Evolutionary conservation across 2,797 vertebrate species (phyloP), one percentile per base, ranked within the genome.

Genomic region (Manis javanica): DNA sequence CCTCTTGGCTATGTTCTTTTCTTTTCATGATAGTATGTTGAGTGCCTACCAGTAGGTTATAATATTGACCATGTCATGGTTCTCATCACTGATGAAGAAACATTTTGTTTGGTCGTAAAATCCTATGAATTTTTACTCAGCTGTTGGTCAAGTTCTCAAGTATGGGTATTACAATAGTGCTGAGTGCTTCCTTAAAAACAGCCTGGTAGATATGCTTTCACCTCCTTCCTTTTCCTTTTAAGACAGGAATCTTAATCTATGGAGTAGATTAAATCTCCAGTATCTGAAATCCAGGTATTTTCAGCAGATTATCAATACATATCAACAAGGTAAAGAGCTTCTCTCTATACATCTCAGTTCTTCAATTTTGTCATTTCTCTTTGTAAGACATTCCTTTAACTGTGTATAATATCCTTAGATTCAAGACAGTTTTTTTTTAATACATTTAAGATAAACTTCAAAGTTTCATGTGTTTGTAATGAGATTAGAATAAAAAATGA

Each of bases 401-500:
- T 19, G 0, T 51, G 2, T 59, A 18, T 46, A 78, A 46, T 16
- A 72, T 1, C 78, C 51, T 81, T 14, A 55, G 1, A 42, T 78
- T 71, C 91, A 79, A 71, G 49, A 77, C 0, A 23, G 11, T 2
- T n/a, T 37, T 84, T 84, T 88, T 94, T 82, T 39, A 39, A 42
- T 61, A 31, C 21, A 81, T 59, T 75, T 66, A 79, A 93, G 34
- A 83, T 39, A 82, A 34, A 61, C 3, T 82, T 94, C 34, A 64
- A 42, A 66, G 2, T 79, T 90, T 24, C 37, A 15, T 26, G 3
- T 66, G 2, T 57, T 3, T 92, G 10, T 79, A 75, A 71, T 71
- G 31, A 71, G 1, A 92, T 88, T 92, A 83, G 7, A 75, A 82
- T 78, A 90, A 78, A 72, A 87, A 75, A 9, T 19, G 13, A 78